Evolutionary conservation across 2,888 invertebrate genomes (phyloP), one percentile per base, ranked within the genome.

Genomic region (Apodemia hepburni): DNA sequence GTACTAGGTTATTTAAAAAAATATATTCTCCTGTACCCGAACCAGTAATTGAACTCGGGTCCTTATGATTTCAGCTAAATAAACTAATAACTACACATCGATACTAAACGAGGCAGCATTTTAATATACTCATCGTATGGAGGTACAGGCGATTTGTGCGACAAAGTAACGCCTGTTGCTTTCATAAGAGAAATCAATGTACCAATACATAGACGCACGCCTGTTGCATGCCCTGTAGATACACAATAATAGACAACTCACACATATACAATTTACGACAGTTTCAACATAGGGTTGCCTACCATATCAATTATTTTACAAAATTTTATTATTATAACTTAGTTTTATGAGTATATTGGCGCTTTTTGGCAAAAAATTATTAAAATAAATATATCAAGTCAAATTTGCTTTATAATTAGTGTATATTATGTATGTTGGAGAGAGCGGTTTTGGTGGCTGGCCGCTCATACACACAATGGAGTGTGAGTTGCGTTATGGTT

Each of bases 191-290:
- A 54, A 54, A 54, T 54, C 54, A 54, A 54, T 54, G 54, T 54
- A 22, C 54, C 5, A 54, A 54, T 27, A 54, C 54, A 54, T 54
- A 22, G 54, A 27, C 27, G 27, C 11, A 15, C 17, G 83, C 84
- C 83, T 86, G 84, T 86, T 85, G 85, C 85, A 54, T 54, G 54
- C 54, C 27, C 27, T 22, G 79, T 54, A 22, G 6, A 11, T 54
- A 54, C 27, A 54, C 54, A 18, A 18, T 54, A 54, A 27, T 22
- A 64, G 59, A 62, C 29, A 60, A 62, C 59, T 58, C 62, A 62
- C 64, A 68, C 62, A 45, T 51, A 60, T 57, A 69, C 64, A 66
- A 35, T 38, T 49, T 42, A 61, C 60, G 59, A 45, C 33, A 63
- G 59, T 35, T 63, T 66, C 72, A 70, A 60, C 59, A 51, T 54